These are phyloP conservation scores for Plebejus anna DNA, from an alignment of 2,888 invertebrate genomes.

Conservation along the genomic window DNA sequence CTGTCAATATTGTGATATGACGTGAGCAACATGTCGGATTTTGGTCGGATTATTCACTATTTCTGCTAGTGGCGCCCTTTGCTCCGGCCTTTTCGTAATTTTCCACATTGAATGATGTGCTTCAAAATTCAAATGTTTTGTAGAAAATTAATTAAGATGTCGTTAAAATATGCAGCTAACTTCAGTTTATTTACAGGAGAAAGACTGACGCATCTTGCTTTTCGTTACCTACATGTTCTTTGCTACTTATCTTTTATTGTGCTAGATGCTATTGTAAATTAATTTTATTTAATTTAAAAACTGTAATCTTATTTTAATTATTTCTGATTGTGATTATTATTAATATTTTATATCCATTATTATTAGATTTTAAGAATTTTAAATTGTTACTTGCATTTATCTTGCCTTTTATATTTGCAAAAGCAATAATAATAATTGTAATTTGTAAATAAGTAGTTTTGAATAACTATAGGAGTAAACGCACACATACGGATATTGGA, in stretches of 20 bases:
- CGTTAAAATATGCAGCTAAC: not conserved
- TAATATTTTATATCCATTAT: not conserved
- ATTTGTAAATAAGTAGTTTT: not conserved
- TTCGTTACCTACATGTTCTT: not conserved
- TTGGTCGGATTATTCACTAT: too few relatives aligned
- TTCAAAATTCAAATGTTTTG: not conserved
- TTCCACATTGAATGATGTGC: not conserved
- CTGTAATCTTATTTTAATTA: not conserved
- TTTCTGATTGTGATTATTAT: slow-evolving; percentile 7
- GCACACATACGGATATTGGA: not conserved
- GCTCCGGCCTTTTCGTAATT: too few relatives aligned
- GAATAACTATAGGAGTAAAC: not conserved
- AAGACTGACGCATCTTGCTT: not conserved
- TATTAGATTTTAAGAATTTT: not conserved
- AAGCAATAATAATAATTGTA: not conserved
- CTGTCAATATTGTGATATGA: too few relatives aligned
- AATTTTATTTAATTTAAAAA: not conserved
- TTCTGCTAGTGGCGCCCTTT: too few relatives aligned
- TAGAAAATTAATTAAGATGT: not conserved
- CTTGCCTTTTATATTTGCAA: slow-evolving; percentile 14
- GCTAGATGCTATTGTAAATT: not conserved
- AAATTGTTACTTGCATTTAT: not conserved
- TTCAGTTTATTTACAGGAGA: not conserved
- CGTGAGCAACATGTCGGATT: too few relatives aligned
- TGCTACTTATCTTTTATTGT: not conserved